Conservation (phyloP, 2,888 invertebrate genomes). For the Heliconius cydno region DNA sequence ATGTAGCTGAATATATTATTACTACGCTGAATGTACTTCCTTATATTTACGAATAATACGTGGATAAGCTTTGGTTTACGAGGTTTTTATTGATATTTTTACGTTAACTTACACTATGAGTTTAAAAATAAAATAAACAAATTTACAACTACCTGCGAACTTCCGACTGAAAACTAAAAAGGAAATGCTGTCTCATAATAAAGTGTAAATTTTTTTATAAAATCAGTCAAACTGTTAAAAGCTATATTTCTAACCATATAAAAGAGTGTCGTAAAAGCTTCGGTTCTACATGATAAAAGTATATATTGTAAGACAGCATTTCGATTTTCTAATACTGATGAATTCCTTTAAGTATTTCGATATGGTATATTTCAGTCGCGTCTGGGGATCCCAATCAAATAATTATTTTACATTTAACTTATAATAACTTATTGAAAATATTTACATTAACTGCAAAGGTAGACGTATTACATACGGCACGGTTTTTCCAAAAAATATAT, state of each 20-base stretch:
- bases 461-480: constrained; percentile 41
- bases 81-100: constrained; percentile 40
- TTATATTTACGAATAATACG: constrained; percentile 34
- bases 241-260: constrained; percentile 38
- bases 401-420: constrained; percentile 66
- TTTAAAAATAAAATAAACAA: constrained; percentile 36
- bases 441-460: constrained; percentile 67
- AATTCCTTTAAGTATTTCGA: constrained; percentile 39
- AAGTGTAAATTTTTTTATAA: constrained; percentile 48
- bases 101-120: constrained; percentile 27
- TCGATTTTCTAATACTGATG: constrained; percentile 43
- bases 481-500: neutral
- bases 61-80: constrained; percentile 45
- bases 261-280: constrained; percentile 43
- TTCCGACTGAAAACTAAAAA: constrained; percentile 34
- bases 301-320: constrained; percentile 52
- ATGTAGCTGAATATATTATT: constrained; percentile 40
- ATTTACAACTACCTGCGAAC: constrained; percentile 38
- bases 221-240: constrained; percentile 45
- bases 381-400: constrained; percentile 67
- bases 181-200: constrained; percentile 50
- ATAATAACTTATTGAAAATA: constrained; percentile 76
- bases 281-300: constrained; percentile 36
- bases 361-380: constrained; percentile 65
- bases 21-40: constrained; percentile 36